A percentile compares a stretch with the other conserved stretches of the same genome.
Evolutionary conservation across 2,888 invertebrate species (phyloP).

Genomic region (Trachelus iudaicus): DNA sequence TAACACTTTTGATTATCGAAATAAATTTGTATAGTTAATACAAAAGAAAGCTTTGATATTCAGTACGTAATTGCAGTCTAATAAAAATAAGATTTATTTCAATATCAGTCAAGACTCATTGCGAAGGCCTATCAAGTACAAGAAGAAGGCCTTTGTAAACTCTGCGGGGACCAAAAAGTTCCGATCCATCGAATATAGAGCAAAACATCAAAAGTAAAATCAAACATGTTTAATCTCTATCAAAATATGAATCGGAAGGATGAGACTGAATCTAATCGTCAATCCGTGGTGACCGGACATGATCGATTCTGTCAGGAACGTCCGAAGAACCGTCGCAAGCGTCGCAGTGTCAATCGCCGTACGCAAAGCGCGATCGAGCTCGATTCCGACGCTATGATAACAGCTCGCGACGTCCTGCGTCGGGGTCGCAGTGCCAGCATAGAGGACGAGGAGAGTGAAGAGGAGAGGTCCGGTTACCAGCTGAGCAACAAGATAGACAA

Average conservation of each 20-base stretch:
- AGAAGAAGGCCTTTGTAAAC: neutral
- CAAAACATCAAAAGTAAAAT: neutral
- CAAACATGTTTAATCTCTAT: slow-evolving; percentile 80
- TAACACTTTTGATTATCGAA: neutral
- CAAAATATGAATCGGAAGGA: slow-evolving; percentile 75
- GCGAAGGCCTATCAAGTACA: neutral
- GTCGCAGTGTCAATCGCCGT: slow-evolving; percentile 52
- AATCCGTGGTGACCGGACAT: slow-evolving; percentile 79
- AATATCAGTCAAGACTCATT: neutral
- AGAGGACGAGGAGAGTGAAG: slow-evolving; percentile 73
- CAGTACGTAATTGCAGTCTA: neutral
- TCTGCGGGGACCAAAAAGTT: neutral
- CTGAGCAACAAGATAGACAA: slow-evolving; percentile 81
- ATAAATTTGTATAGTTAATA: neutral
- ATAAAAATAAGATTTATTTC: neutral
- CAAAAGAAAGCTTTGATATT: neutral
- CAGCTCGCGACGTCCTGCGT: slow-evolving; percentile 50
- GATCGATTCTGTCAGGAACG: slow-evolving; percentile 83
- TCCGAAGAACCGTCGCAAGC: slow-evolving; percentile 66
- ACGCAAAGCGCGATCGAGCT: slow-evolving; percentile 62
- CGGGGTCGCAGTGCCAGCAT: slow-evolving; percentile 75
- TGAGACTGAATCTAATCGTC: slow-evolving; percentile 63
- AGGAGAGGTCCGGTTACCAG: slow-evolving; percentile 69
- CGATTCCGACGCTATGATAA: slow-evolving; percentile 56
- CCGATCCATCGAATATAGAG: slow-evolving; percentile 1